Conservation (phyloP, 2,113 vertebrate genomes). For the Trematocara macrostoma region DNA sequence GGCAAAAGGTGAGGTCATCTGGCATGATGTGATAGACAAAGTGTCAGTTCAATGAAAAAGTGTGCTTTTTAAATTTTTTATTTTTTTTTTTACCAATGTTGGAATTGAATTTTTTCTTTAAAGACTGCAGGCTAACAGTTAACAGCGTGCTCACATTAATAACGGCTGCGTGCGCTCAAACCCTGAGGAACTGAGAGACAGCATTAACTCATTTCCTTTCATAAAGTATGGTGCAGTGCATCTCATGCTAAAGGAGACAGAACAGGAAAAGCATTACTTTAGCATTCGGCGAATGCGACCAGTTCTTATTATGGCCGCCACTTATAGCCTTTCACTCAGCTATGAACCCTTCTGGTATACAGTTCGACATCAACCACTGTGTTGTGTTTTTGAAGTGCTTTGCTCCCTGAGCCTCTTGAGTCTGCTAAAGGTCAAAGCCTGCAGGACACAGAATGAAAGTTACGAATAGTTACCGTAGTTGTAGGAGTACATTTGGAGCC, state of each 20-base stretch:
- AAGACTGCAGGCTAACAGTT: not conserved
- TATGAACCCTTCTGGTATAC: not conserved
- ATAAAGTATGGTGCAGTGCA: not conserved
- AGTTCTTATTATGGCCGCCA: not conserved
- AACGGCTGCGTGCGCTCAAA: not conserved
- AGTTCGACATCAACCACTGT: not conserved
- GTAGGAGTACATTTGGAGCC: not conserved
- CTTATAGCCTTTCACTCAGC: not conserved
- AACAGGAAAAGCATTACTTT: not conserved
- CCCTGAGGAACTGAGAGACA: not conserved
- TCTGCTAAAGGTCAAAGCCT: constrained; percentile 4
- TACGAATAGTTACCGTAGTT: constrained; percentile 16
- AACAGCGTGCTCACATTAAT: not conserved
- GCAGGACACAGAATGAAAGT: not conserved
- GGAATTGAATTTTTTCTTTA: not conserved
- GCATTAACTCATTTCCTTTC: not conserved
- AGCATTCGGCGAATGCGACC: not conserved
- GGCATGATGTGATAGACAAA: not conserved
- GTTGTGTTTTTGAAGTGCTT: not conserved
- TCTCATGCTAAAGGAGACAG: not conserved
- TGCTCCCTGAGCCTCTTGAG: not conserved
- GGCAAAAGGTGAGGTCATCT: not conserved
- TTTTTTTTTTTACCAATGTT: accelerated
- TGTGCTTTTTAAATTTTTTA: accelerated
- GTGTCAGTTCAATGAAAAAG: not conserved